phyloP scores from a whole-genome alignment of 35 echinoderm and acorn worm species.

The Nesometra sesokonis region DNA sequence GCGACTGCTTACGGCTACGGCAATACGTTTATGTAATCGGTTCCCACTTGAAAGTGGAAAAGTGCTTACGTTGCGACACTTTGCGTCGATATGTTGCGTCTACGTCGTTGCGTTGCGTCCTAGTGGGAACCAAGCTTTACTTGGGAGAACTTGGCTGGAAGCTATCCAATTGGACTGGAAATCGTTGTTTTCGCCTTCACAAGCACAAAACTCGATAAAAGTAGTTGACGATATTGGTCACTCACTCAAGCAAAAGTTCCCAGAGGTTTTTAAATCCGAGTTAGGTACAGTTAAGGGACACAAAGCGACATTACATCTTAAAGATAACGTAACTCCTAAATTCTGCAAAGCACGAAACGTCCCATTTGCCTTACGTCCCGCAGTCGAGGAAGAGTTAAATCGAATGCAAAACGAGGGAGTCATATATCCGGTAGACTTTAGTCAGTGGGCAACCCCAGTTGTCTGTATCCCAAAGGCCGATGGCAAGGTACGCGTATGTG shows the following conservation, averaged over 20 bases:
- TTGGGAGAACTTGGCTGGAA: too few relatives aligned
- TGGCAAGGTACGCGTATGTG: slow-evolving; percentile 23
- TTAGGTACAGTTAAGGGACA: slow-evolving; percentile 17
- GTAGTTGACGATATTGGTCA: too few relatives aligned
- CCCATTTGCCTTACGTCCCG: slow-evolving; percentile 15
- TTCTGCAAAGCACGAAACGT: slow-evolving; percentile 35
- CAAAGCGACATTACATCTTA: slow-evolving; percentile 10
- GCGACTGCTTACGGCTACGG: too few relatives aligned
- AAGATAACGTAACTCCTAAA: slow-evolving; percentile 2
- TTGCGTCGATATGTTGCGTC: too few relatives aligned
- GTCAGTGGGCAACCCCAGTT: slow-evolving; percentile 21
- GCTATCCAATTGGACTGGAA: too few relatives aligned
- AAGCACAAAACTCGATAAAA: too few relatives aligned
- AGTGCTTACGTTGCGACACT: too few relatives aligned
- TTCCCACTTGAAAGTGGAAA: too few relatives aligned
- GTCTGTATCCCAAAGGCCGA: slow-evolving; percentile 36
- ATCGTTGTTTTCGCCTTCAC: too few relatives aligned
- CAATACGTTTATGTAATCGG: too few relatives aligned
- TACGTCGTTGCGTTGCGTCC: too few relatives aligned
- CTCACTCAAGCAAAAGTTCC: neutral
- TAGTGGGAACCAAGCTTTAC: too few relatives aligned
- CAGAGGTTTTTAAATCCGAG: neutral
- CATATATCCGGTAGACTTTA: slow-evolving; percentile 22
- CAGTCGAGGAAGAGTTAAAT: slow-evolving; percentile 9
- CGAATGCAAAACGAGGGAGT: slow-evolving; percentile 15